These are phyloP conservation scores for Lasioglossum marginatum DNA, from an alignment of 2,888 invertebrate species.

Conservation along the genomic window DNA sequence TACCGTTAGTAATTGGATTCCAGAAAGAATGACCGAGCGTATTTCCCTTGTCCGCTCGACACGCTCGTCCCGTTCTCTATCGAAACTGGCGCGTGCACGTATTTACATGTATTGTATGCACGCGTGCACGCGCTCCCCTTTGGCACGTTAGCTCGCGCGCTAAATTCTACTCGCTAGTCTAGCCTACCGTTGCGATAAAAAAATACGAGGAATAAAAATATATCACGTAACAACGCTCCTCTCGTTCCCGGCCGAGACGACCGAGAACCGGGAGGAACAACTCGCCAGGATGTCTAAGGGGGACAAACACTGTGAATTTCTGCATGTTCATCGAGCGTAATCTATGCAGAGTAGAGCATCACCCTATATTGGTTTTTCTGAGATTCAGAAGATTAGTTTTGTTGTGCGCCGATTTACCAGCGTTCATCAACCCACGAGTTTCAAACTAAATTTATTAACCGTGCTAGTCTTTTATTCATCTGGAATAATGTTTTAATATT, in stretches of 20 bases:
- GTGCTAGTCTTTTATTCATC: not conserved
- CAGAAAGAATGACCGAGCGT: conserved; percentile 40
- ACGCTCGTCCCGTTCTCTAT: not conserved
- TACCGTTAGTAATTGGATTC: conserved; percentile 15
- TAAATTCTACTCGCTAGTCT: conserved; percentile 49
- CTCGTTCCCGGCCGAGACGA: conserved; percentile 14
- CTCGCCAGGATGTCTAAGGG: conserved; percentile 31
- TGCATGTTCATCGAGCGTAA: not conserved
- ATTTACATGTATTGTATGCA: not conserved
- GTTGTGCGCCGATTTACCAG: not conserved
- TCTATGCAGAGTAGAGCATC: not conserved
- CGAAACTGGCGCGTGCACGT: conserved; percentile 1
- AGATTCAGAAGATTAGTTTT: not conserved
- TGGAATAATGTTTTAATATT: not conserved
- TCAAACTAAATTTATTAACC: not conserved
- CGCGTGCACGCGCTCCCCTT: conserved; percentile 55
- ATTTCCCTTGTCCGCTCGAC: conserved; percentile 11
- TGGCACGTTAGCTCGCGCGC: conserved; percentile 73
- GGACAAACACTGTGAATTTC: not conserved
- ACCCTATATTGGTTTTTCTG: not conserved
- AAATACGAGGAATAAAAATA: conserved; percentile 76
- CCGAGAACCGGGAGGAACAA: conserved; percentile 43
- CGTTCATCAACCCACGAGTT: not conserved
- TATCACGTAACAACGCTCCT: conserved; percentile 72
- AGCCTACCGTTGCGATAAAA: conserved; percentile 71